A percentile compares a stretch with the other conserved stretches of the same genome.
These are phyloP conservation scores for Thripadectes ignobilis DNA, from an alignment of 2,797 vertebrate species.

Conservation along the genomic window DNA sequence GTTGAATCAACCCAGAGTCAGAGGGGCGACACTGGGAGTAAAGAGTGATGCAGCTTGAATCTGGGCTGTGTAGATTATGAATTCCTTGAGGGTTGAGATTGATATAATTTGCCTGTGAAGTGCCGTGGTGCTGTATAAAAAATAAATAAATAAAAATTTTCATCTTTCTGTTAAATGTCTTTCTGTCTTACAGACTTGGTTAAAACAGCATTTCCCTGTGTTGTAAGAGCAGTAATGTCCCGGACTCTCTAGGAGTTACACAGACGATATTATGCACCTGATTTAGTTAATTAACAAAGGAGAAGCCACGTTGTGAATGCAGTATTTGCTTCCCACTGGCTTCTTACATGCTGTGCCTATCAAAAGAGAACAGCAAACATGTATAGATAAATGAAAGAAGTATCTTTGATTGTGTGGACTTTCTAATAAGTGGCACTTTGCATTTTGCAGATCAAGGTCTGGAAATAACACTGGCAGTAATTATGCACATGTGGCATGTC, in stretches of 20 bases:
- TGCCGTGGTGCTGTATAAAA: neutral
- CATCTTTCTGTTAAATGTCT: neutral
- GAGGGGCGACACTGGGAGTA: neutral
- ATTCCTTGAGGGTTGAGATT: neutral
- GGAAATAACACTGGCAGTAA: slow-evolving; percentile 62
- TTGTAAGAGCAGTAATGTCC: neutral
- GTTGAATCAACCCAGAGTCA: neutral
- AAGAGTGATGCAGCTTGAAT: neutral
- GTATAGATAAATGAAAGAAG: slow-evolving; percentile 43
- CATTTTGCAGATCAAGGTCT: slow-evolving; percentile 61
- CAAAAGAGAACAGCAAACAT: slow-evolving; percentile 57
- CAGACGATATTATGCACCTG: slow-evolving; percentile 45
- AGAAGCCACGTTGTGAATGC: neutral
- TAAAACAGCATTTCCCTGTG: neutral
- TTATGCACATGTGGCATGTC: slow-evolving; percentile 62
- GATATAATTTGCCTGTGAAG: neutral
- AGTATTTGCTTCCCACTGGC: slow-evolving; percentile 53
- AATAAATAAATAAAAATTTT: neutral
- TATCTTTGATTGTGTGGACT: slow-evolving; percentile 63
- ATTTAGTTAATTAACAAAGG: slow-evolving; percentile 61
- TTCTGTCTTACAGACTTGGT: neutral
- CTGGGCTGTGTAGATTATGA: neutral
- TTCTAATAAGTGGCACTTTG: slow-evolving; percentile 60
- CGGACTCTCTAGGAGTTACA: slow-evolving; percentile 1
- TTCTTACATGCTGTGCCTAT: slow-evolving; percentile 61